These are phyloP conservation scores for Drosophila mauritiana DNA, from an alignment of 1,140 invertebrate species.

Conservation along the genomic window DNA sequence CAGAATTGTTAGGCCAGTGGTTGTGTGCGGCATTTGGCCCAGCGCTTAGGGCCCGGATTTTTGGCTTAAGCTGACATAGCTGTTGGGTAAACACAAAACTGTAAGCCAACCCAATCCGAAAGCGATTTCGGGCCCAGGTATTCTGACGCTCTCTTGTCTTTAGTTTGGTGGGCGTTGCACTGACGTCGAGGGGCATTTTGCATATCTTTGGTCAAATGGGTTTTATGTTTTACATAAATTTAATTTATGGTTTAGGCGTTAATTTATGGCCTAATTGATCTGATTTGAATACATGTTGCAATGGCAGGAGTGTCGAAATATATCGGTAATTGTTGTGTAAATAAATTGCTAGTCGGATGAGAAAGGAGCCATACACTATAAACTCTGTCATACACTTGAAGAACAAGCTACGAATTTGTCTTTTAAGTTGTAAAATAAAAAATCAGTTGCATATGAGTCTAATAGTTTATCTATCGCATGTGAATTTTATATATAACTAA, in stretches of 20 bases:
- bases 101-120: conserved; percentile 60
- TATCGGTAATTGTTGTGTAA: conserved; percentile 44
- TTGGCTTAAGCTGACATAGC: neutral
- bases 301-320: conserved; percentile 57
- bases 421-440: too few species aligned
- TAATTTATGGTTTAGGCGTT: conserved; percentile 77
- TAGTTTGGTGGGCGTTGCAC: conserved; percentile 55
- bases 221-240: conserved; percentile 73
- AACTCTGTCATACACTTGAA: neutral
- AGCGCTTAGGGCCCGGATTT: conserved; percentile 26
- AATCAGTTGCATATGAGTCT: too few species aligned
- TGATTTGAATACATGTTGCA: conserved; percentile 70
- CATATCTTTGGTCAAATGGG: conserved; percentile 68
- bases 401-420: neutral
- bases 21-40: conserved; percentile 32
- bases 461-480: too few species aligned
- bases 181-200: conserved; percentile 52
- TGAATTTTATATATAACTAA: too few species aligned
- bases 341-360: neutral
- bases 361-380: conserved; percentile 5
- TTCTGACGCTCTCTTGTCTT: conserved; percentile 30
- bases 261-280: conserved; percentile 81
- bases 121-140: conserved; percentile 39
- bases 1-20: conserved; percentile 37
- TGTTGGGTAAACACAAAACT: conserved; percentile 55